phyloP scores from a whole-genome alignment of 2,113 vertebrate genomes.

The Rhagologus leucostigma region DNA sequence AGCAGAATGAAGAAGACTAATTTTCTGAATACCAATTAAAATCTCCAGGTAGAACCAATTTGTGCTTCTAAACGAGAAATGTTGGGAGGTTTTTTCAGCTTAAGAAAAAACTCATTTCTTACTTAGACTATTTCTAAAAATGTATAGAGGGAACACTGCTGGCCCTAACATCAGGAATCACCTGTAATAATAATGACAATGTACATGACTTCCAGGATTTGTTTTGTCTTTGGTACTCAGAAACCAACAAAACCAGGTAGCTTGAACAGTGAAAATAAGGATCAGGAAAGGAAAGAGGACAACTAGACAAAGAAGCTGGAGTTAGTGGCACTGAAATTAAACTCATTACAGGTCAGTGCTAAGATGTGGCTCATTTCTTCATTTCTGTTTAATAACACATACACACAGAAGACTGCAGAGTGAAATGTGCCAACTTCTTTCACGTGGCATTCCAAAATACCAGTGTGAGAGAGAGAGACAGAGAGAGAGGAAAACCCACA shows the following conservation, averaged over 20 bases:
- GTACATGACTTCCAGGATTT: neutral
- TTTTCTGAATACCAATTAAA: neutral
- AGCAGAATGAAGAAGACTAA: neutral
- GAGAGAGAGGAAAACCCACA: neutral
- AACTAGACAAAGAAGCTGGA: neutral
- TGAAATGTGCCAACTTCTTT: neutral
- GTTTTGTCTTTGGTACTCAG: neutral
- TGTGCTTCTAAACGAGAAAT: neutral
- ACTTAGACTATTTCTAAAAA: neutral
- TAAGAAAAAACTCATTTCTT: neutral
- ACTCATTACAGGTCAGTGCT: neutral
- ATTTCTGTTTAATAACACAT: neutral
- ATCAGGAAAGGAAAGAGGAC: neutral
- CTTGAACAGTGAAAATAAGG: neutral
- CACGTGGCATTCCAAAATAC: neutral
- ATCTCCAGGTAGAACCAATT: neutral
- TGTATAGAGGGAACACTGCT: neutral
- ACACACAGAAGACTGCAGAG: neutral
- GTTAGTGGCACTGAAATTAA: neutral
- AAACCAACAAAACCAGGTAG: neutral
- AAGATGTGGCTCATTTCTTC: neutral
- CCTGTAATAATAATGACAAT: neutral
- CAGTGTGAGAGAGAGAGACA: neutral
- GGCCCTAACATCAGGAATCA: neutral
- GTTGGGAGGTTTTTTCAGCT: rapidly evolving